These are phyloP conservation scores for Pandemis corylana DNA, from an alignment of 2,888 invertebrate species.

Conservation along the genomic window DNA sequence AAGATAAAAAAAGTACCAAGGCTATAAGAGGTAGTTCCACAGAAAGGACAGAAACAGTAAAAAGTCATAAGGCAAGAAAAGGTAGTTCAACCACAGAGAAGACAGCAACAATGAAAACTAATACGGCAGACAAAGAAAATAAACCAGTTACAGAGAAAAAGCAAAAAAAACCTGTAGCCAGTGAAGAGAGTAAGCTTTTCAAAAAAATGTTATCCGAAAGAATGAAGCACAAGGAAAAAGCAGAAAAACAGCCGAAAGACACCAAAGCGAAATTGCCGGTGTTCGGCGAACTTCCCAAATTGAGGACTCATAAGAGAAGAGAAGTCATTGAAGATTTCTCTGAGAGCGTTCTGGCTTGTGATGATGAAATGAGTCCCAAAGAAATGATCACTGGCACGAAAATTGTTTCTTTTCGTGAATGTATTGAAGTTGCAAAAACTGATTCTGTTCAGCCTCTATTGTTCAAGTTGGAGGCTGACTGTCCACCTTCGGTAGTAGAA, in stretches of 20 bases:
- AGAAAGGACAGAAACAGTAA: background rate
- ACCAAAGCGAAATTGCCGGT: background rate
- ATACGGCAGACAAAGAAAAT: background rate
- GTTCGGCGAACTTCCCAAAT: background rate
- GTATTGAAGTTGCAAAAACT: background rate
- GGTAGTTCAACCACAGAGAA: background rate
- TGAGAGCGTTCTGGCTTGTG: constrained; percentile 52
- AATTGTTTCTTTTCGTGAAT: constrained; percentile 46
- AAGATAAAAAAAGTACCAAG: background rate
- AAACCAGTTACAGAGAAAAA: background rate
- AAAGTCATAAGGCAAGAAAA: background rate
- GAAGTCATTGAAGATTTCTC: constrained; percentile 41
- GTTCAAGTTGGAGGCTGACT: constrained; percentile 9
- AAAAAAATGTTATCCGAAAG: background rate
- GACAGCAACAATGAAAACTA: background rate
- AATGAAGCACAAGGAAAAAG: background rate
- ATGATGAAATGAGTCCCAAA: background rate
- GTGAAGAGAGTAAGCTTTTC: background rate
- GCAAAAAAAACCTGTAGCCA: background rate
- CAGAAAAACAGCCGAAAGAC: background rate
- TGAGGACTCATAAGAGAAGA: constrained; percentile 4
- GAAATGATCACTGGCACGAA: constrained; percentile 53
- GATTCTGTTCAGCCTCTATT: background rate
- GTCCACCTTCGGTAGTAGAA: background rate
- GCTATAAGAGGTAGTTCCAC: background rate